Evolutionary conservation across 2,113 vertebrate species (phyloP), one percentile per base, ranked within the genome.

Genomic region (Gulo gulo): DNA sequence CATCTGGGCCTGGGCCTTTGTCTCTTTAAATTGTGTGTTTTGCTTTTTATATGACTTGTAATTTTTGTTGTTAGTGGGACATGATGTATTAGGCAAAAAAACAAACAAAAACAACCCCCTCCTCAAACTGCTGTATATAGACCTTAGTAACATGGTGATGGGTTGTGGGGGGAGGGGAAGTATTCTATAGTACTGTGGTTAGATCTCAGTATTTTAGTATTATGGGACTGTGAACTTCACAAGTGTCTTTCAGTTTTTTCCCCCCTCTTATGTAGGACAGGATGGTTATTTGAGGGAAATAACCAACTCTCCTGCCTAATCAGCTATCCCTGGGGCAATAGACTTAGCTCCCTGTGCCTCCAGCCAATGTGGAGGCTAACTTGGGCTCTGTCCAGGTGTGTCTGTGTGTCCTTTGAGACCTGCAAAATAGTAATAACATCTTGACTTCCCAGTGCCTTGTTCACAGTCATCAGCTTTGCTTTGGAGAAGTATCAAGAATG

Each of bases 321-420:
- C 5, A 84, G 8, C 39, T 59, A 36, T 88, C 29, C 59, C 71
- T 81, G 31, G 47, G 71, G 57, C 14, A 57, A 13, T 42, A 36
- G 24, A 18, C 20, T 88, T 57, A 85, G 42, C 18, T 47, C n/a
- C 23, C 7, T 16, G 45, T 61, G 18, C 55, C 45, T 78, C 39
- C 24, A n/a, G 23, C 39, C 42, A 91, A 63, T 67, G 8, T 36
- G 3, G 24, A 95, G 47, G 18, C 21, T 89, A 87, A 45, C 4
- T 65, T 50, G 50, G 50, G 12, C 31, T 42, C 59, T 73, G n/a
- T 57, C 79, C 80, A 97, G 42, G 31, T 84, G 47, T 52, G 23
- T 59, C 52, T 89, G 55, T 18, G 14, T 80, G 42, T 90, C 94
- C 55, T 63, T 63, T 91, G 96, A 88, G 93, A 93, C 50, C 47